Evolutionary conservation across 2,888 invertebrate genomes (phyloP), one percentile per base, ranked within the genome.

Genomic region (Quadroppia sp.): DNA sequence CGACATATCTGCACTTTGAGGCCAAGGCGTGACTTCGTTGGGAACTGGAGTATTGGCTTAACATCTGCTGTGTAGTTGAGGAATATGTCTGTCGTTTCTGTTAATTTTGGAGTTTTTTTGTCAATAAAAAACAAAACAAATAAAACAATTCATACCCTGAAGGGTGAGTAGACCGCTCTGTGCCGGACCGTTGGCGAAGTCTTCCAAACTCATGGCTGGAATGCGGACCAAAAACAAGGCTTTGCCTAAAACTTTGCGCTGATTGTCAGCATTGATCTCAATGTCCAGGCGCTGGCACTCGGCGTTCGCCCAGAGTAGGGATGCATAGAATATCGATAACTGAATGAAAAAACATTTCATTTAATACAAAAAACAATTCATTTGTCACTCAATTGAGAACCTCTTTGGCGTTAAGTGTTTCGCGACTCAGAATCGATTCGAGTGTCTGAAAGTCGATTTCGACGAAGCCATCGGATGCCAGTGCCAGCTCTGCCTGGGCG

Each of bases 401-500:
- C 85, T 97, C 97, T 83, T 92, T 92, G 82, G 94, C 94, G 83
- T 96, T 96, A 64, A 97, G 86, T 2, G 96, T 95, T 84, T 97
- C 96, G 78, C 96, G 87, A 72, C 89, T 89, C 79, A 97, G 86
- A 79, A 96, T 93, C 75, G 92, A 92, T 83, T 93, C 91, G 79
- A 96, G 86, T 32, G 96, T 96, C 78, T 92, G 90, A 80, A 91
- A 89, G 84, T 96, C 96, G 81, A 97, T 94, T 82, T 97, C 96
- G 78, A 92, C 90, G 85, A 97, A 96, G 79, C 95, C 95, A 81
- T 96, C 96, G 0, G 95, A 94, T 79, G 89, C 90, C 79, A 97
- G 87, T 75, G 96, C 95, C 89, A 96, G 92, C 85, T 95, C 94
- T 81, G 96, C 95, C 91, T 92, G 85, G 73, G 96, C 96, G 85